Conservation (phyloP, 2,888 invertebrate species). For the Harpalus rubripes region DNA sequence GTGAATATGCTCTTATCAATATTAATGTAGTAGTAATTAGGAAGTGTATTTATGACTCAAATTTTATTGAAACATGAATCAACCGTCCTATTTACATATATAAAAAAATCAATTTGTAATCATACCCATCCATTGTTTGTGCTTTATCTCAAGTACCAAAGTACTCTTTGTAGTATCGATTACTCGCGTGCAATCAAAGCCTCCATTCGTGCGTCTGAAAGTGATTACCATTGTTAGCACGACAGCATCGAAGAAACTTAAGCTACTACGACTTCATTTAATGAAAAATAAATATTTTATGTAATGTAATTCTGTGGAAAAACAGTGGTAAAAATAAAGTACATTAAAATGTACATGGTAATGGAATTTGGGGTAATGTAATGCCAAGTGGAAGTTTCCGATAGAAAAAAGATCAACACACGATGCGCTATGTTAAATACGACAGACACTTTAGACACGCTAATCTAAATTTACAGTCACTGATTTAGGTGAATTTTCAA, state of each 20-base stretch:
- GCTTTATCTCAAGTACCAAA: too few species aligned
- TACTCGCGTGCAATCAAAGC: too few species aligned
- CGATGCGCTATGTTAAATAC: constrained; percentile 49
- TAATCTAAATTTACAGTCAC: constrained; percentile 28
- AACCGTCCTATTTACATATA: too few species aligned
- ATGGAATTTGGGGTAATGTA: constrained; percentile 27
- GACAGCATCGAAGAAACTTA: neutral
- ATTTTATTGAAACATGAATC: too few species aligned
- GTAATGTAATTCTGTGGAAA: neutral
- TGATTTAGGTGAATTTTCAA: constrained; percentile 16
- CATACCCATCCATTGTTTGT: too few species aligned
- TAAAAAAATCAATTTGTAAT: too few species aligned
- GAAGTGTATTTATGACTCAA: too few species aligned
- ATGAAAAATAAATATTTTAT: neutral
- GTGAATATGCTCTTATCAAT: too few species aligned
- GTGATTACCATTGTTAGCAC: too few species aligned
- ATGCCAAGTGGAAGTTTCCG: constrained; percentile 56
- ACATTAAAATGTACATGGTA: constrained; percentile 22
- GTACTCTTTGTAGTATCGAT: neutral
- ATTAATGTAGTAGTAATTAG: too few species aligned
- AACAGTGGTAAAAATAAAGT: constrained; percentile 8
- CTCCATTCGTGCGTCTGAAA: too few species aligned
- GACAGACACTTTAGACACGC: constrained; percentile 48
- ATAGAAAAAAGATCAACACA: constrained; percentile 49
- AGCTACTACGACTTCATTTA: neutral